A percentile compares a stretch with the other conserved stretches of the same genome.
These are phyloP conservation scores for Liopterus haemorrhoidalis DNA, from an alignment of 2,888 invertebrate genomes.

Conservation along the genomic window DNA sequence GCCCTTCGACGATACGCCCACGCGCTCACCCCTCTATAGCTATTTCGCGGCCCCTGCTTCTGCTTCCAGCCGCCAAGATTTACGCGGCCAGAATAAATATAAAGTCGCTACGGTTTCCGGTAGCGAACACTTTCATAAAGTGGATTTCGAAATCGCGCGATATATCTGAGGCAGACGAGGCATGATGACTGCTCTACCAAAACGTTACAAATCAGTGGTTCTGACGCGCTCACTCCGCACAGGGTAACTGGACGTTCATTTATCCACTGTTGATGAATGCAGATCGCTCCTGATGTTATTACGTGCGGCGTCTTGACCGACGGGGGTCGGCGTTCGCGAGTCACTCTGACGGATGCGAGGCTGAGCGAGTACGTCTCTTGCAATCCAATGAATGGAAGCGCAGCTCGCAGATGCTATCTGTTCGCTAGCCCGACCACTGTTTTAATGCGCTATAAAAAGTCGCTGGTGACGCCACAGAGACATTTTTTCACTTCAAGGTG, in stretches of 20 bases:
- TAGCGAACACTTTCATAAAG: constrained; percentile 42
- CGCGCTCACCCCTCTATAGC: constrained; percentile 2
- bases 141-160: constrained; percentile 45
- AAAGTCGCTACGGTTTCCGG: constrained; percentile 29
- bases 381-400: constrained; percentile 8
- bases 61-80: constrained; percentile 33
- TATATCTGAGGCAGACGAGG: constrained; percentile 29
- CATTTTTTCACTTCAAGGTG: constrained; percentile 8
- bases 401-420: constrained; percentile 11
- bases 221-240: not conserved
- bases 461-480: too few relatives aligned
- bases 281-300: too few relatives aligned
- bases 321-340: too few relatives aligned
- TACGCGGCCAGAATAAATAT: constrained; percentile 38
- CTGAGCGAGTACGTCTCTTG: constrained; percentile 3
- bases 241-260: constrained; percentile 2
- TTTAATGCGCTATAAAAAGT: constrained; percentile 24
- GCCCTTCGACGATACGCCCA: constrained; percentile 6
- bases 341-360: constrained; percentile 2
- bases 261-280: not conserved
- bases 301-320: too few relatives aligned
- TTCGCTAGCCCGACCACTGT: constrained; percentile 7
- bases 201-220: not conserved
- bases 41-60: constrained; percentile 23
- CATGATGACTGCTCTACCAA: not conserved